A percentile compares a stretch with the other conserved stretches of the same genome.
These are phyloP conservation scores for Gasteruption jaculator DNA, from an alignment of 2,888 invertebrate species.

Conservation along the genomic window DNA sequence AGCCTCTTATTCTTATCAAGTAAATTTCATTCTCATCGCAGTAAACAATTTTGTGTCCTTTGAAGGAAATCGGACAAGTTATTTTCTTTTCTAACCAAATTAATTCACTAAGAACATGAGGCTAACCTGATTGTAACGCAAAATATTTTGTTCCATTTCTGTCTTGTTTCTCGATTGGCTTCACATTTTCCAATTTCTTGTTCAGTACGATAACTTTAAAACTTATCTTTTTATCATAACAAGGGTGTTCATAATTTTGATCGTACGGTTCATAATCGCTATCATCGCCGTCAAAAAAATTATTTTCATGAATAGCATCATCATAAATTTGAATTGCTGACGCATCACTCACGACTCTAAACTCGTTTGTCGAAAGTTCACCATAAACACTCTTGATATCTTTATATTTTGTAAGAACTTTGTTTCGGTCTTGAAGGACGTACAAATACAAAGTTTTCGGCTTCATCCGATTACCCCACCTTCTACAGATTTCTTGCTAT, in stretches of 20 bases:
- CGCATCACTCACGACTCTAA: slow-evolving; percentile 8
- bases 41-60: slow-evolving; percentile 6
- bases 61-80: slow-evolving; percentile 9
- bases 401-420: slow-evolving; percentile 11
- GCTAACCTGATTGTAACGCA: slow-evolving; percentile 12
- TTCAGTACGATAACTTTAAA: slow-evolving; percentile 11
- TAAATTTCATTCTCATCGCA: slow-evolving; percentile 3
- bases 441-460: slow-evolving; percentile 14
- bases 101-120: slow-evolving; percentile 10
- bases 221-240: slow-evolving; percentile 10
- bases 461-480: slow-evolving; percentile 12
- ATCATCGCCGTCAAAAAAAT: neutral
- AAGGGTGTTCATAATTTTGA: slow-evolving; percentile 12
- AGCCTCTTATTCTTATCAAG: slow-evolving; percentile 12
- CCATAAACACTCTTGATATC: too few species aligned
- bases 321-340: slow-evolving; percentile 7
- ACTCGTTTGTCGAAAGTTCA: too few species aligned
- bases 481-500: slow-evolving; percentile 14
- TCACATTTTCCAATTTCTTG: slow-evolving; percentile 9
- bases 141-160: slow-evolving; percentile 5
- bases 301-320: slow-evolving; percentile 7
- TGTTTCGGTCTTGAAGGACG: slow-evolving; percentile 12
- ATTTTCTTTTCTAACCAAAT: slow-evolving; percentile 13
- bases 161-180: slow-evolving; percentile 10
- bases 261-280: slow-evolving; percentile 6